Percentiles rank a stretch among this genome's conserved stretches.
Conservation (phyloP, 1,140 invertebrate species). For the Drosophila burlai region DNA sequence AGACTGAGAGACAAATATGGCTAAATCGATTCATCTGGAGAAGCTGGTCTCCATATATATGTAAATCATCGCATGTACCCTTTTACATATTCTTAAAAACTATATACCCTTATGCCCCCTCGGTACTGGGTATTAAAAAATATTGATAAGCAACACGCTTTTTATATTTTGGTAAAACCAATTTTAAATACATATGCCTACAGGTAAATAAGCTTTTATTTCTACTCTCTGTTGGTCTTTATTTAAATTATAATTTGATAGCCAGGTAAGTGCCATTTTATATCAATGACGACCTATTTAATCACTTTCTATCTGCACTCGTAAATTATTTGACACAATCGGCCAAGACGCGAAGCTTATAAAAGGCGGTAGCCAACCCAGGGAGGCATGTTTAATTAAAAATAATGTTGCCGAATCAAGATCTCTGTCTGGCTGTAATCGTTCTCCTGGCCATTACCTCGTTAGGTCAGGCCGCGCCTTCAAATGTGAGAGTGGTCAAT, state of each 20-base stretch:
- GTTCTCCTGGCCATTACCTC: slow-evolving; percentile 7
- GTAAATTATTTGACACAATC: slow-evolving; percentile 33
- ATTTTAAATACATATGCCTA: background rate
- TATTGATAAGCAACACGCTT: background rate
- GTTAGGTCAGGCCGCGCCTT: slow-evolving; percentile 25
- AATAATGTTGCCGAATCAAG: slow-evolving; percentile 35
- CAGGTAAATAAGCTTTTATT: background rate
- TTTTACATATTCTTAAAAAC: background rate
- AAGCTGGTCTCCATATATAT: background rate
- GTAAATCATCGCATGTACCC: too few relatives aligned
- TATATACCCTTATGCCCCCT: background rate
- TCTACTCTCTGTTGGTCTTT: slow-evolving; percentile 14
- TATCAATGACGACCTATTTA: slow-evolving; percentile 17
- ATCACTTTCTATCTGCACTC: slow-evolving; percentile 10
- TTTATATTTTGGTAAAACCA: background rate
- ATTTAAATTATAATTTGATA: slow-evolving; percentile 52
- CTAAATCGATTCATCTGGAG: background rate
- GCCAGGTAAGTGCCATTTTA: slow-evolving; percentile 6
- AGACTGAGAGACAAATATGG: too few relatives aligned
- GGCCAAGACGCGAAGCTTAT: slow-evolving; percentile 7
- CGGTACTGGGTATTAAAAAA: background rate
- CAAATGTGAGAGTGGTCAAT: slow-evolving; percentile 67
- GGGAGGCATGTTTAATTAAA: slow-evolving; percentile 2
- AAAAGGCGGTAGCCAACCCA: slow-evolving; percentile 15
- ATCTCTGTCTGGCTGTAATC: slow-evolving; percentile 14